Evolutionary conservation across 2,888 invertebrate genomes (phyloP), one percentile per base, ranked within the genome.

Genomic region (Apodemia hepburni): DNA sequence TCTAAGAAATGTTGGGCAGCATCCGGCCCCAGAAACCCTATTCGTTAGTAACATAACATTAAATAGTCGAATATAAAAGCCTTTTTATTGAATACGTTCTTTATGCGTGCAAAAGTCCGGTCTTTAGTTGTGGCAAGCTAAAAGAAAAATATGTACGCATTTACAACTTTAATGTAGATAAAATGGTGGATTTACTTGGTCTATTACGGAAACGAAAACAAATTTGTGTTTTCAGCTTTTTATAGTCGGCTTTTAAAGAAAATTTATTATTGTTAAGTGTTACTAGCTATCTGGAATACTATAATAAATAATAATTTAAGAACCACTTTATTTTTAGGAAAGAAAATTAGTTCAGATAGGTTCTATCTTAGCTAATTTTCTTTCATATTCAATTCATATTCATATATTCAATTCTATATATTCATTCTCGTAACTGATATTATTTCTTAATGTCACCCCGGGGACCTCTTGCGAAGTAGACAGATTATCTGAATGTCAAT

Each of bases 101-200:
- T 54, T 15, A 54, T 27, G 6, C 22, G 54, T 7, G 17, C 27
- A 27, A 22, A 54, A 54, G 22, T 54, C 54, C 54, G 12, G 6
- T 54, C 54, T 27, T 54, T 15, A 22, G 54, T 22, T 22, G 9
- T 17, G 54, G 27, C 27, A 6, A 42, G 8, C 27, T 15, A 54
- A 22, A 54, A 22, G 51, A 51, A 27, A 54, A 54, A 54, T 54
- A 54, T 54, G 15, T 54, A 54, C 22, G 12, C 54, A 54, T 54
- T 54, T 54, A 54, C 27, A 22, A 54, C 54, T 27, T 51, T 54
- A 54, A 54, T 54, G 18, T 27, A 12, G 54, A 54, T 54, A 54
- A 54, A 51, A 51, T 54, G 54, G 54, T 22, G 51, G 51, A 51
- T 54, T 54, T 54, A 54, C 27, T 27, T 6, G 22, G 54, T 27